Evolutionary conservation across 2,797 vertebrate genomes (phyloP).

Genomic region (Sphenodon punctatus): DNA sequence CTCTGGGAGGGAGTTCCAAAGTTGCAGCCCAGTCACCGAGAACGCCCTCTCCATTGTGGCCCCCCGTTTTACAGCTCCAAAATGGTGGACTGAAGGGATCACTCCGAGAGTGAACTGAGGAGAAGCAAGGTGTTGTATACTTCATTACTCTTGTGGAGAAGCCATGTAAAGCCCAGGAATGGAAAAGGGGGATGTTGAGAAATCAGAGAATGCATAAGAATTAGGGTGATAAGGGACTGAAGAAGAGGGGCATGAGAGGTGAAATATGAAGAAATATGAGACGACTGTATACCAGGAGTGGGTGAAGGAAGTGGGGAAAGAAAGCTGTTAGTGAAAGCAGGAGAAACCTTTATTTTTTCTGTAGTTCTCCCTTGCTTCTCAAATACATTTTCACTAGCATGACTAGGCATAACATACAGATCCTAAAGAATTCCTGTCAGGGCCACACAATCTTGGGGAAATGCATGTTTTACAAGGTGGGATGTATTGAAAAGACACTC

Average conservation of each 20-base stretch:
- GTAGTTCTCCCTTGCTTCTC: constrained; percentile 15
- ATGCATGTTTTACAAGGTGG: constrained; percentile 36
- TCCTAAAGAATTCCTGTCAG: constrained; percentile 39
- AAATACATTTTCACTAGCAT: constrained; percentile 16
- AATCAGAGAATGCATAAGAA: background rate
- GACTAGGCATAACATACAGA: background rate
- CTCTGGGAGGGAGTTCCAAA: too few species aligned
- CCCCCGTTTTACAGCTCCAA: too few species aligned
- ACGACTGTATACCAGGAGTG: background rate
- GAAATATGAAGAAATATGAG: constrained; percentile 7
- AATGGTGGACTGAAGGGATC: too few species aligned
- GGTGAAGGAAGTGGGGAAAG: background rate
- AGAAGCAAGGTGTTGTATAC: background rate
- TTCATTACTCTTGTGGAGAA: background rate
- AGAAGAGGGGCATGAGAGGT: background rate
- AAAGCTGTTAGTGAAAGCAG: background rate
- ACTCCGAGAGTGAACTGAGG: constrained; percentile 12
- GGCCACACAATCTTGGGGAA: constrained; percentile 37
- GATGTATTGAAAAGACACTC: background rate
- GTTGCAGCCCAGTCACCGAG: too few species aligned
- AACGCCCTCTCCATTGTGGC: too few species aligned
- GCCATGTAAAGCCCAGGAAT: background rate
- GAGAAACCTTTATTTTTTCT: constrained; percentile 32
- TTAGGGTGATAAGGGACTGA: background rate
- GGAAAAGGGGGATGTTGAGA: background rate